A percentile compares a stretch with the other conserved stretches of the same genome.
Evolutionary conservation across 2,113 vertebrate genomes (phyloP).

Genomic region (Hippopotamus amphibius): DNA sequence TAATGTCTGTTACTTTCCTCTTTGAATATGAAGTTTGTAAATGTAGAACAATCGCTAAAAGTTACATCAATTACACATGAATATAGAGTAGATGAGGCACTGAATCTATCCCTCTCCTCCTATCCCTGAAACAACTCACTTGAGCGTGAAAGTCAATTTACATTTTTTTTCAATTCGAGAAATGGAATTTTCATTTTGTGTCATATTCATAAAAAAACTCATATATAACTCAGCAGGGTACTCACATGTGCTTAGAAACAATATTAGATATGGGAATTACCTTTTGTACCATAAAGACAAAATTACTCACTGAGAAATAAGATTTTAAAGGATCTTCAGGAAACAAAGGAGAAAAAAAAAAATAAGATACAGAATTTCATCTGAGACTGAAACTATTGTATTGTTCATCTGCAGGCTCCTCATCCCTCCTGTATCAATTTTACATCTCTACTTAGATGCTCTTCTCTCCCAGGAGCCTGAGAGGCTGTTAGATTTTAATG

Average conservation of each 20-base stretch:
- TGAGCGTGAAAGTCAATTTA: slow-evolving; percentile 88
- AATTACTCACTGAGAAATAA: slow-evolving; percentile 87
- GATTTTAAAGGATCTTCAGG: slow-evolving; percentile 83
- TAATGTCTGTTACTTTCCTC: slow-evolving; percentile 57
- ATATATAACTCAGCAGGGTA: slow-evolving; percentile 88
- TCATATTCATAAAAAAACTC: slow-evolving; percentile 86
- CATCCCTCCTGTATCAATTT: slow-evolving; percentile 81
- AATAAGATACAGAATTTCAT: slow-evolving; percentile 77
- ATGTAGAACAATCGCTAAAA: slow-evolving; percentile 77
- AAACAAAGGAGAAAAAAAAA: slow-evolving; percentile 77
- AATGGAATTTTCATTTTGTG: slow-evolving; percentile 88
- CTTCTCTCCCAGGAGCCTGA: slow-evolving; percentile 34
- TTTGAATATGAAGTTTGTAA: slow-evolving; percentile 69
- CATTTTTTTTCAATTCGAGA: slow-evolving; percentile 83
- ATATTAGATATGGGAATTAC: slow-evolving; percentile 90
- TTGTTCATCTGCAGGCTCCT: slow-evolving; percentile 72
- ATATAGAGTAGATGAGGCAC: slow-evolving; percentile 70
- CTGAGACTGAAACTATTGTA: slow-evolving; percentile 70
- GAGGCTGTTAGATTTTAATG: slow-evolving; percentile 79
- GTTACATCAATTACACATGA: slow-evolving; percentile 82
- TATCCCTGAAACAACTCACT: slow-evolving; percentile 81
- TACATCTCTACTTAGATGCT: slow-evolving; percentile 77
- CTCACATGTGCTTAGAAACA: slow-evolving; percentile 87
- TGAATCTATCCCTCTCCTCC: slow-evolving; percentile 62
- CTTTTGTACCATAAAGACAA: slow-evolving; percentile 87